These are phyloP conservation scores for Dascillus cervinus DNA, from an alignment of 2,888 invertebrate genomes.

Conservation along the genomic window DNA sequence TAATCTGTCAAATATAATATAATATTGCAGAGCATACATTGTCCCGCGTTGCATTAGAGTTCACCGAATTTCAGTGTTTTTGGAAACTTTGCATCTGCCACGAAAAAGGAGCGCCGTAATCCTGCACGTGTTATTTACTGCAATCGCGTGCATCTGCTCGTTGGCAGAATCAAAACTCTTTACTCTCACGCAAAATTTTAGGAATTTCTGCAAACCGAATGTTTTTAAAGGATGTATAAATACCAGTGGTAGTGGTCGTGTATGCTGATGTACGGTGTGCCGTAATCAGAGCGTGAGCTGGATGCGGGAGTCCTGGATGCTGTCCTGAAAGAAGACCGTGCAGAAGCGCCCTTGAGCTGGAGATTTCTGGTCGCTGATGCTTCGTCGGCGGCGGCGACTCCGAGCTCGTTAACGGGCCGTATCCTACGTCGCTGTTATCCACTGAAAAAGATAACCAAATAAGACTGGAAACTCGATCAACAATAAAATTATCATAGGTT, in stretches of 20 bases:
- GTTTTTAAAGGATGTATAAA: constrained; percentile 15
- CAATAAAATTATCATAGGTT: too few relatives aligned
- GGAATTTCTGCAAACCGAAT: too few relatives aligned
- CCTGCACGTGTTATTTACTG: constrained; percentile 2
- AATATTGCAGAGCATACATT: constrained; percentile 9
- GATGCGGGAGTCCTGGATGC: constrained; percentile 41
- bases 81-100: constrained; percentile 5
- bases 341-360: constrained; percentile 45
- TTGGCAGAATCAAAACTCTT: too few relatives aligned
- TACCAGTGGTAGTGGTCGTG: constrained; percentile 55
- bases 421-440: constrained; percentile 54
- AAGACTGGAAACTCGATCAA: background rate
- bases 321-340: constrained; percentile 56
- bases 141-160: constrained; percentile 3
- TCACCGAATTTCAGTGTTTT: too few relatives aligned
- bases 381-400: constrained; percentile 25
- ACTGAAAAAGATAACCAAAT: constrained; percentile 41
- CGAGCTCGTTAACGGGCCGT: constrained; percentile 23
- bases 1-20: too few relatives aligned
- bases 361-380: constrained; percentile 14
- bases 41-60: background rate
- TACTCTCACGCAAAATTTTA: too few relatives aligned
- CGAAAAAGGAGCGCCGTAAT: too few relatives aligned
- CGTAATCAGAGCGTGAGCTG: constrained; percentile 35
- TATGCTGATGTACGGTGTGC: constrained; percentile 58